phyloP scores from a whole-genome alignment of 2,888 invertebrate species.

The Andrena bicolor region DNA sequence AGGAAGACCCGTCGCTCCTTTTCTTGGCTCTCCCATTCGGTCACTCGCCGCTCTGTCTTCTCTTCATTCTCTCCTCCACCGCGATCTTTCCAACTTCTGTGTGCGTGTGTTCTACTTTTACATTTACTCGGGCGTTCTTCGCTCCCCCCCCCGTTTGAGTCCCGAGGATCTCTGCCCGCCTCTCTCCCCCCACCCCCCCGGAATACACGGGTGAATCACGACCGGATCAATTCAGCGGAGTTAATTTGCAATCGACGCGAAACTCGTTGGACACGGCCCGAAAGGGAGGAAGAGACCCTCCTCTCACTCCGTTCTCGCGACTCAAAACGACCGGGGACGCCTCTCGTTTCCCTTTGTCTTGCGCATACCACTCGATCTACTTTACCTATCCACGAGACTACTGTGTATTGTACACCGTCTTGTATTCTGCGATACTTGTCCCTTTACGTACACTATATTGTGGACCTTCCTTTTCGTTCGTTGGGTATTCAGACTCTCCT shows the following conservation, averaged over 20 bases:
- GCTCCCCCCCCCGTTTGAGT: constrained; percentile 49
- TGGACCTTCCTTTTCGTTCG: constrained; percentile 22
- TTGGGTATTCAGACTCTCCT: constrained; percentile 30
- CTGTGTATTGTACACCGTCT: constrained; percentile 35
- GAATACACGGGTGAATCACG: neutral
- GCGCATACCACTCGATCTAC: constrained; percentile 47
- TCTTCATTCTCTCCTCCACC: constrained; percentile 37
- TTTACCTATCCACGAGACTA: constrained; percentile 21
- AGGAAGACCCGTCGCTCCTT: constrained; percentile 43
- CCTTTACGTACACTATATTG: constrained; percentile 46
- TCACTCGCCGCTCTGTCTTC: constrained; percentile 47
- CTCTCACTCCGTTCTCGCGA: constrained; percentile 34
- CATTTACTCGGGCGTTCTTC: constrained; percentile 56
- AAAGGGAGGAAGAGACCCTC: too few relatives aligned
- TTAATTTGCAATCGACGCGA: too few relatives aligned
- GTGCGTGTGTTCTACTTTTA: constrained; percentile 70
- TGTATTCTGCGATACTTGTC: constrained; percentile 51
- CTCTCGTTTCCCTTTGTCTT: constrained; percentile 44
- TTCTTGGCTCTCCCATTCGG: constrained; percentile 46
- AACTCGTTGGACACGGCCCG: too few relatives aligned
- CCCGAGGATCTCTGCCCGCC: constrained; percentile 44
- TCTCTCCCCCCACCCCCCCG: neutral
- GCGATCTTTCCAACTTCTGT: constrained; percentile 51
- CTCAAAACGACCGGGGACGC: constrained; percentile 33
- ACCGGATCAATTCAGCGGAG: constrained; percentile 47